Percentiles rank a stretch among this genome's conserved stretches.
Evolutionary conservation across 2,797 vertebrate genomes (phyloP).

Genomic region (Poecile montanus): DNA sequence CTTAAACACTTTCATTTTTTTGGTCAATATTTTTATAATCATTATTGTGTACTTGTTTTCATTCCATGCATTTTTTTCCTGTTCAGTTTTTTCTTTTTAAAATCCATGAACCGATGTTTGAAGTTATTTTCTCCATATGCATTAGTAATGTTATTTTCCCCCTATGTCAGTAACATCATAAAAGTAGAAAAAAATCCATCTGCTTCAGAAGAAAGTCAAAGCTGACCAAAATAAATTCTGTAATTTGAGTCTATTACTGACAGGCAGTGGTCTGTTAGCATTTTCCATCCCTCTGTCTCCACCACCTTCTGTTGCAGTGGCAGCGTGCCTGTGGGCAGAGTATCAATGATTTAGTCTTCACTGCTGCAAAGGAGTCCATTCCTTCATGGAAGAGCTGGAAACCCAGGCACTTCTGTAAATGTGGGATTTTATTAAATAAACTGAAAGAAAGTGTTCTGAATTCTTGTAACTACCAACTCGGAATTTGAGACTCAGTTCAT

Average conservation of each 20-base stretch:
- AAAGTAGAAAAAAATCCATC: background rate
- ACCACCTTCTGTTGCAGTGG: constrained; percentile 29
- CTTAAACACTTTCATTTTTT: background rate
- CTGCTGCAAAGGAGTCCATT: background rate
- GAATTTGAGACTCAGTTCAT: background rate
- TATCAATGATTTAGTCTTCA: background rate
- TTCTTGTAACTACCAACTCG: background rate
- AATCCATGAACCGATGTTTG: background rate
- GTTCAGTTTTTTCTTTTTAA: background rate
- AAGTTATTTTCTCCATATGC: background rate
- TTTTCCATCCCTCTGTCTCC: background rate
- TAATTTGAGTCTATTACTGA: background rate
- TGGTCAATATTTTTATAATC: background rate
- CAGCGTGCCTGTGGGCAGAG: background rate
- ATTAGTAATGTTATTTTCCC: background rate
- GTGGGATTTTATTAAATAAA: background rate
- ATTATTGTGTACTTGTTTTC: background rate
- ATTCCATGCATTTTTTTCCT: background rate
- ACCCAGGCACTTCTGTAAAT: background rate
- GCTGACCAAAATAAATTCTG: background rate
- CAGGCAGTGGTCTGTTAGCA: constrained; percentile 19
- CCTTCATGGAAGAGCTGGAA: background rate
- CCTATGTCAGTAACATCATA: background rate
- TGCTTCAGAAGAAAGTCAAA: background rate
- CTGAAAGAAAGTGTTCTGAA: background rate